phyloP scores from a whole-genome alignment of 2,113 vertebrate genomes.

The Casuarius casuarius region DNA sequence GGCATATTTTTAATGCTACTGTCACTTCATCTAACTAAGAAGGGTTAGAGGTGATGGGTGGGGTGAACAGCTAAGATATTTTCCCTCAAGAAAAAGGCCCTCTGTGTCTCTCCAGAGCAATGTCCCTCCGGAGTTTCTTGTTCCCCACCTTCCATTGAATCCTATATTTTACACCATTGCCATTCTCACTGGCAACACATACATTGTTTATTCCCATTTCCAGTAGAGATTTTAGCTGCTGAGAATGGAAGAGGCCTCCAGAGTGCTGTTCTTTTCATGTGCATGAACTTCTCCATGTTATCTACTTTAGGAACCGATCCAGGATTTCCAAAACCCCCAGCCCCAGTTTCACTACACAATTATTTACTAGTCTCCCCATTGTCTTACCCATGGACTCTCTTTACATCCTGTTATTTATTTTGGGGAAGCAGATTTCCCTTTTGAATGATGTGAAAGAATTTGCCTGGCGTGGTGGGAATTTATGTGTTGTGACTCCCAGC shows the following conservation, averaged over 20 bases:
- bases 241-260: not conserved
- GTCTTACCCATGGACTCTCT: not conserved
- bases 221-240: not conserved
- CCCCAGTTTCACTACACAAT: not conserved
- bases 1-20: not conserved
- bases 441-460: conserved; percentile 66
- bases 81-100: not conserved
- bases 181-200: not conserved
- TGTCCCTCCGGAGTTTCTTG: not conserved
- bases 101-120: not conserved
- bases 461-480: conserved; percentile 62
- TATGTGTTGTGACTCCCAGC: conserved; percentile 26
- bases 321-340: not conserved
- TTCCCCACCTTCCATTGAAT: not conserved
- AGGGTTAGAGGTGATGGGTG: not conserved
- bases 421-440: conserved; percentile 44
- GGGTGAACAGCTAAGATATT: not conserved
- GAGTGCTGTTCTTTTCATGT: not conserved
- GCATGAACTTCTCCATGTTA: not conserved
- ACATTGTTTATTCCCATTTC: not conserved
- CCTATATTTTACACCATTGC: not conserved
- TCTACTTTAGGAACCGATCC: not conserved
- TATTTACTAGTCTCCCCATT: conserved; percentile 24
- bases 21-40: not conserved
- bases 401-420: conserved; percentile 52